Base-by-base conservation (phyloP, 1,140 invertebrate genomes). In the Coelopa frigida region DNA sequence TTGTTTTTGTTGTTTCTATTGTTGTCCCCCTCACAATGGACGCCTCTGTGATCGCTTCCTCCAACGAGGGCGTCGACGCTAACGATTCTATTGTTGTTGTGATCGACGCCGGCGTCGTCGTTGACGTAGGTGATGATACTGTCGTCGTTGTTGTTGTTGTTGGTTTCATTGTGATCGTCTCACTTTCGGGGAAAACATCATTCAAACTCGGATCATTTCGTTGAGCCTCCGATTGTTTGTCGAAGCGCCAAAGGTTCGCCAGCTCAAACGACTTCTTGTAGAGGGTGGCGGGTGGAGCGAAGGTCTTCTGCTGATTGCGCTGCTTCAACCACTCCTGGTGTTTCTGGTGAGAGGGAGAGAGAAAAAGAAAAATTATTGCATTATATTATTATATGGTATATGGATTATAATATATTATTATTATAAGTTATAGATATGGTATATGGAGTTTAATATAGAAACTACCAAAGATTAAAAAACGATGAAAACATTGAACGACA, bases 241-340 rank as follows among this genome's bases (percentile, higher is more conserved):
- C 46, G 39, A 47, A 42, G n/a, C 58, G 56, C 62, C 62, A 62
- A 24, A 65, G 48, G 33, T 62, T 66, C 2, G 50, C 46, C 12
- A 47, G 21, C 21, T 66, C 63, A 38, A 56, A 46, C 21, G 52
- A 41, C 52, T 49, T 31, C 42, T 60, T 49, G 45, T 38, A 44
- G n/a, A 49, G 44, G 27, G 24, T 48, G 21, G 2, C 14, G 8
- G 11, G 35, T 33, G 10, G 22, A 15, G 10, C 22, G 29, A 38
- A 31, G 31, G 31, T 52, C 37, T 46, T 67, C 2, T 47, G 55
- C 48, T 57, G 57, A 27, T 46, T 45, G 5, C 61, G 56, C 29
- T 53, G 51, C 17, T 48, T 58, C 5, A 68, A 49, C 64, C 64
- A 68, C 20, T 68, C 61, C 55, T 65, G 52, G 50, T 68, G 64